Evolutionary conservation across 2,797 vertebrate genomes (phyloP), one percentile per base, ranked within the genome.

Genomic region (Chloroceryle amazona): DNA sequence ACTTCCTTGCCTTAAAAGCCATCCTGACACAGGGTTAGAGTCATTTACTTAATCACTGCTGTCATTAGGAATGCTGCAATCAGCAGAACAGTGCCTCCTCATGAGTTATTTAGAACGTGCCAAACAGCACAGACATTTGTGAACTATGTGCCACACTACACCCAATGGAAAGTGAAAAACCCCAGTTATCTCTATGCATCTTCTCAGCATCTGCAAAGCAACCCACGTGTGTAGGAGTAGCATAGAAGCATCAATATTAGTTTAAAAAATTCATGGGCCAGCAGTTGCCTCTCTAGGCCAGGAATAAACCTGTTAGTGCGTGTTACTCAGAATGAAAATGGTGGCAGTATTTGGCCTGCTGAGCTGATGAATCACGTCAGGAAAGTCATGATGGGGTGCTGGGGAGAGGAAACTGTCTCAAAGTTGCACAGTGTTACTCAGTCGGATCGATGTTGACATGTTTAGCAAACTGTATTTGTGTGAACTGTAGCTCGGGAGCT

Each of bases 41-140:
- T 14, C 12, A 28, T 60, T 62, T 29, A 49, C 74, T 81, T 26
- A 16, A 86, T 83, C 83, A 13, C 54, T 37, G 46, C 68, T 66
- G 18, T 41, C 52, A 17, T 35, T 46, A 65, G 61, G n/a, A 78
- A 41, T 1, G 8, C 65, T 63, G 81, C 66, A 91, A 83, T 86
- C 91, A 68, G 57, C 3, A 6, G 17, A 55, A 35, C 5, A 52
- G 37, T 18, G 49, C 31, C 68, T 78, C 12, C 76, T 96, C 90
- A 91, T 96, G 31, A 76, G 52, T 93, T 42, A 91, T 94, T 96
- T 71, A 95, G 51, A 76, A 58, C 0, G 3, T 60, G 86, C 73
- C 73, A 39, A 70, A 33, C 23, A 73, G 70, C 39, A 31, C 4
- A 54, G 88, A 61, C 7, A 0, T 33, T 52, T 60, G 3, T 13